A percentile compares a stretch with the other conserved stretches of the same genome.
Conservation (phyloP, 2,797 vertebrate genomes). For the Anabas testudineus region DNA sequence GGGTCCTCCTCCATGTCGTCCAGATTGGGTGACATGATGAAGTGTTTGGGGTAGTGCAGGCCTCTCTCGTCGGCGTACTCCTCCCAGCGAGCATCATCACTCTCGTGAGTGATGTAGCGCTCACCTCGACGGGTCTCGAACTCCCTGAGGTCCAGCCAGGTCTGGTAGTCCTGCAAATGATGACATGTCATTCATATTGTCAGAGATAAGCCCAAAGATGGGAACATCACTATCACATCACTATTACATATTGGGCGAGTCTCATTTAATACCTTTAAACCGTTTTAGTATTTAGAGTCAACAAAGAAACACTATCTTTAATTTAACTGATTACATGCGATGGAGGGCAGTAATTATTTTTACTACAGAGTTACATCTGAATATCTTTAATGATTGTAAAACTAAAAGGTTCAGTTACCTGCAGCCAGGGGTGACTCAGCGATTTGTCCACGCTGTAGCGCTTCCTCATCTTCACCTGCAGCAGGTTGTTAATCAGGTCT, state of each 20-base stretch:
- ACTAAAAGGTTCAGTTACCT: constrained; percentile 80
- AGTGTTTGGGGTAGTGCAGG: constrained; percentile 91
- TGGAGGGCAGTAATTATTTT: too few relatives aligned
- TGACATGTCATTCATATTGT: too few relatives aligned
- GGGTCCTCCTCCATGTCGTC: constrained; percentile 97
- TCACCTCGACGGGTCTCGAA: constrained; percentile 94
- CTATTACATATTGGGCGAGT: too few relatives aligned
- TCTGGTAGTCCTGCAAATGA: constrained; percentile 95
- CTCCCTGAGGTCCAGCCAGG: constrained; percentile 96
- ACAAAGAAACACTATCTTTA: too few relatives aligned
- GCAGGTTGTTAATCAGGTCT: constrained; percentile 95
- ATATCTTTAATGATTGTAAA: too few relatives aligned
- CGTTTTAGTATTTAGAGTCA: too few relatives aligned
- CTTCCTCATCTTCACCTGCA: constrained; percentile 98
- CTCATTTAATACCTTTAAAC: too few relatives aligned
- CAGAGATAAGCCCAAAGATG: too few relatives aligned
- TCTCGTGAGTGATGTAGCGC: constrained; percentile 97
- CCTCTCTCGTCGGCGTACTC: constrained; percentile 87
- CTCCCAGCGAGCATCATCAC: constrained; percentile 96
- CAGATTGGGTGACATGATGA: constrained; percentile 94
- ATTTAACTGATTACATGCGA: too few relatives aligned
- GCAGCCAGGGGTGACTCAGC: constrained; percentile 95
- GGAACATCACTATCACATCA: too few relatives aligned
- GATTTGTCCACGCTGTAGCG: constrained; percentile 97
- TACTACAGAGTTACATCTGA: too few relatives aligned